Evolutionary conservation across 2,888 invertebrate genomes (phyloP).

Genomic region (Callimorpha dominula): DNA sequence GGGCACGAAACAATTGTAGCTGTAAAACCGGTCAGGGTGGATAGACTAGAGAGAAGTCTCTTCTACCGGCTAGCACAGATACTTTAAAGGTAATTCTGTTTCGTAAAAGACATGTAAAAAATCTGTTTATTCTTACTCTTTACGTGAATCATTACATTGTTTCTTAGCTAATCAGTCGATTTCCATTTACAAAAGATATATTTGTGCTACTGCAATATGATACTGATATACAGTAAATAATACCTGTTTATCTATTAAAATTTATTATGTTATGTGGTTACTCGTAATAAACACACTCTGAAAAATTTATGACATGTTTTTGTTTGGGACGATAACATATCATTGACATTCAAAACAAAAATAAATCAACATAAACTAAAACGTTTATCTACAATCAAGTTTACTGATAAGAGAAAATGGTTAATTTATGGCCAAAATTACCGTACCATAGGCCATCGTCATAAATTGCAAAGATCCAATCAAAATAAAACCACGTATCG

Average conservation of each 20-base stretch:
- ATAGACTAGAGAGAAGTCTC: not conserved
- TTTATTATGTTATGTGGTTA: not conserved
- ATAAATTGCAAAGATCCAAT: slow-evolving; percentile 39
- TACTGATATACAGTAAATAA: too few species aligned
- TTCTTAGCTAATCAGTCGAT: too few species aligned
- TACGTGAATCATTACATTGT: too few species aligned
- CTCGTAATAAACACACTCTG: slow-evolving; percentile 2
- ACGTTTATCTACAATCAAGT: slow-evolving; percentile 24
- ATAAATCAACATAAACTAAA: slow-evolving; percentile 11
- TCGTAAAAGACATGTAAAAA: not conserved
- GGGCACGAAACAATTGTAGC: not conserved
- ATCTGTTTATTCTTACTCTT: too few species aligned
- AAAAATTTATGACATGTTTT: slow-evolving; percentile 1
- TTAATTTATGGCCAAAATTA: slow-evolving; percentile 20
- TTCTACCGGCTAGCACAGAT: not conserved
- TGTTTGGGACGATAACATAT: slow-evolving; percentile 2
- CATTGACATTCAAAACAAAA: slow-evolving; percentile 11
- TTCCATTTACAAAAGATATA: too few species aligned
- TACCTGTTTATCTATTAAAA: too few species aligned
- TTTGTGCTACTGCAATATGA: too few species aligned
- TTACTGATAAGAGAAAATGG: slow-evolving; percentile 16
- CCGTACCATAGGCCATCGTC: slow-evolving; percentile 10
- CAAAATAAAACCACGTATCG: slow-evolving; percentile 47
- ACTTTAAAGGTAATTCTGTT: too few species aligned
- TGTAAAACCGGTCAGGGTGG: not conserved